Conservation (phyloP, 2,888 invertebrate species). For the Odontocerum albicorne region DNA sequence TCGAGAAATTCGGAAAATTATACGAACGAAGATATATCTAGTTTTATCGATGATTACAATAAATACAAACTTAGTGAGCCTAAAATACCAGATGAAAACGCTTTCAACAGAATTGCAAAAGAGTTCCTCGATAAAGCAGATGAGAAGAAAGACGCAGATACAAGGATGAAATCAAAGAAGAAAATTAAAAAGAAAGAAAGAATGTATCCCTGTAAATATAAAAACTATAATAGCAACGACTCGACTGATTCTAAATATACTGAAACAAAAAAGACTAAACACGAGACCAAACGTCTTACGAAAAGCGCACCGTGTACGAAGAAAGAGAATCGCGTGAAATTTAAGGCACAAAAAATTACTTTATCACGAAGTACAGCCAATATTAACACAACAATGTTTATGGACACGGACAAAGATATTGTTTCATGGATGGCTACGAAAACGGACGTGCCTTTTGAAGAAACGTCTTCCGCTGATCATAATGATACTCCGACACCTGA, state of each 20-base stretch:
- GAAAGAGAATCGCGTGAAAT: constrained; percentile 25
- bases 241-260: constrained; percentile 16
- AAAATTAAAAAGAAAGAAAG: constrained; percentile 30
- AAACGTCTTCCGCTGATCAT: constrained; percentile 26
- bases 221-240: constrained; percentile 21
- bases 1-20: not conserved
- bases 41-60: constrained; percentile 22
- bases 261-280: constrained; percentile 21
- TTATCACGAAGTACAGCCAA: constrained; percentile 30
- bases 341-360: constrained; percentile 34
- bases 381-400: constrained; percentile 28
- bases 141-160: constrained; percentile 5
- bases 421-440: constrained; percentile 57
- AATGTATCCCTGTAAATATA: constrained; percentile 6
- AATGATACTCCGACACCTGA: constrained; percentile 22
- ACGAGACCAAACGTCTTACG: constrained; percentile 14
- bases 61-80: constrained; percentile 15
- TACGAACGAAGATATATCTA: constrained; percentile 12
- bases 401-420: constrained; percentile 51
- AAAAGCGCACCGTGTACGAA: constrained; percentile 25
- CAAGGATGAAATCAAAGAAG: constrained; percentile 22
- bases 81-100: constrained; percentile 6
- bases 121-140: constrained; percentile 9
- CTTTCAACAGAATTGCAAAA: constrained; percentile 19
- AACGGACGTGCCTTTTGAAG: constrained; percentile 47